Evolutionary conservation across 2,797 vertebrate genomes (phyloP).

Genomic region (Lagocephalus sceleratus): DNA sequence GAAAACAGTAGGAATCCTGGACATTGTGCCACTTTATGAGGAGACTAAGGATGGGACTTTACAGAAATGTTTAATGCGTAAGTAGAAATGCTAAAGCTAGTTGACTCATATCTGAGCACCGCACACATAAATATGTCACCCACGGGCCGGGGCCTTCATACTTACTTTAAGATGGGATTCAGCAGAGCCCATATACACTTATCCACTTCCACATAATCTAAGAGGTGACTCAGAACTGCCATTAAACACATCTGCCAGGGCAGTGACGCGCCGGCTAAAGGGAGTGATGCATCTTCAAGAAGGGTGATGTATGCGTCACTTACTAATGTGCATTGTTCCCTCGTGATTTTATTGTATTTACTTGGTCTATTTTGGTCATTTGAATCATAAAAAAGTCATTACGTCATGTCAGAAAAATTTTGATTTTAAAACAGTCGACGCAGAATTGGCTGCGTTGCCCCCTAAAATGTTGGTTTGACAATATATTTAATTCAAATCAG

Average conservation of each 20-base stretch:
- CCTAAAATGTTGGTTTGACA: conserved; percentile 2
- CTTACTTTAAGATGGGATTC: conserved; percentile 19
- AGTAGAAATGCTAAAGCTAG: conserved; percentile 32
- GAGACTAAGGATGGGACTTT: conserved; percentile 14
- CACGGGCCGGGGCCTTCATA: conserved; percentile 11
- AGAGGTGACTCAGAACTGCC: conserved; percentile 37
- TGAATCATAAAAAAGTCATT: too few relatives aligned
- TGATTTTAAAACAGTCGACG: neutral
- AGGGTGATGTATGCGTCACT: neutral
- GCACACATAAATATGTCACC: conserved; percentile 11
- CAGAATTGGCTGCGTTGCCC: conserved; percentile 6
- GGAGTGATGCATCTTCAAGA: conserved; percentile 4
- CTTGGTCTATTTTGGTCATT: too few relatives aligned
- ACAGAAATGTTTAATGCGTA: conserved; percentile 44
- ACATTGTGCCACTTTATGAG: conserved; percentile 10
- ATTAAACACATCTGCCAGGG: conserved; percentile 37
- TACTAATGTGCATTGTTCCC: neutral
- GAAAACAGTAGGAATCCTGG: conserved; percentile 18
- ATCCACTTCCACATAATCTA: conserved; percentile 24
- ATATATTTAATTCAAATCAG: conserved; percentile 22
- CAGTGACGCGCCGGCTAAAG: conserved; percentile 19
- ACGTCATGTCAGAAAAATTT: too few relatives aligned
- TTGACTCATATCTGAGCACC: conserved; percentile 21
- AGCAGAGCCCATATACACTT: conserved; percentile 24
- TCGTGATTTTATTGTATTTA: neutral